Evolutionary conservation across 2,797 vertebrate genomes (phyloP).

Genomic region (Acanthurus lineatus): DNA sequence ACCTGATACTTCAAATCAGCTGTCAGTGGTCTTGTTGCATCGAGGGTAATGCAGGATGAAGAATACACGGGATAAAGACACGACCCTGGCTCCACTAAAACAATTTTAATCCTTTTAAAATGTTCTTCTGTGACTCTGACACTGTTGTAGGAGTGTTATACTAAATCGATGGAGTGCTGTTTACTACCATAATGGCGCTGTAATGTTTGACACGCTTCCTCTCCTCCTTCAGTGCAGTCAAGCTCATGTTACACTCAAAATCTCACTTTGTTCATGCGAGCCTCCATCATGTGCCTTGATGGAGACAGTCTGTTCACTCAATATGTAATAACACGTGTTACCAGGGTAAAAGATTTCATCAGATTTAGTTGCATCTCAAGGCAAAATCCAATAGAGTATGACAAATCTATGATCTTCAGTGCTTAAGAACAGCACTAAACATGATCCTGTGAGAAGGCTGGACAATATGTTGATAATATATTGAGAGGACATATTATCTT

Average conservation of each 20-base stretch:
- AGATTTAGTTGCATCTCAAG: background rate
- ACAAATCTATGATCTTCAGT: background rate
- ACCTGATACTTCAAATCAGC: no score
- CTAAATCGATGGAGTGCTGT: background rate
- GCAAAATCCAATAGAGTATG: background rate
- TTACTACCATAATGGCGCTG: background rate
- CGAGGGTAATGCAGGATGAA: background rate
- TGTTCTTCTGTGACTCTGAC: no score
- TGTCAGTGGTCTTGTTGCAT: background rate
- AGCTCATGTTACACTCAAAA: background rate
- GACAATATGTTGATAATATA: no score
- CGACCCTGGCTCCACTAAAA: background rate
- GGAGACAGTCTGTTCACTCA: background rate
- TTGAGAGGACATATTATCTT: no score
- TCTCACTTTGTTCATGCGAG: background rate
- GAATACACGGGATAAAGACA: background rate
- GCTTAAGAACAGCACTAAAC: background rate
- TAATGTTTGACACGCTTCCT: background rate
- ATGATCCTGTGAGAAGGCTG: background rate
- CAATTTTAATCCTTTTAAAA: background rate
- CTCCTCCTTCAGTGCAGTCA: background rate
- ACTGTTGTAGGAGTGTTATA: background rate
- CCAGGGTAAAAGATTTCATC: background rate
- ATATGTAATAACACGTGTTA: background rate
- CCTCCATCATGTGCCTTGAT: conserved; percentile 1